Percentiles rank a stretch among this genome's conserved stretches.
Evolutionary conservation across 2,888 invertebrate species (phyloP).

Genomic region (Orthonevra nobilis): DNA sequence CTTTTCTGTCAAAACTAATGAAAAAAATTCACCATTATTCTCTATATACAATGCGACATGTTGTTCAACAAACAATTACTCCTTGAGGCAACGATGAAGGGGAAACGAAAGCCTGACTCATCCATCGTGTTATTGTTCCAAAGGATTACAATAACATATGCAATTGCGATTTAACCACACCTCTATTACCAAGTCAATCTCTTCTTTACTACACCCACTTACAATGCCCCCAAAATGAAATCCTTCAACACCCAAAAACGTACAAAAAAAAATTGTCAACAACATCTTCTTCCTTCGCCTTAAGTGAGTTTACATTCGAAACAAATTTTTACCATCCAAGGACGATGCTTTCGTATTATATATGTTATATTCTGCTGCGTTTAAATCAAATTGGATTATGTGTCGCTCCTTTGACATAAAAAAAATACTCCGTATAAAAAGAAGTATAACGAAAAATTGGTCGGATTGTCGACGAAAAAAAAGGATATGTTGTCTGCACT

Average conservation of each 20-base stretch:
- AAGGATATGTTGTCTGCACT: conserved; percentile 45
- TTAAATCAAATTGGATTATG: conserved; percentile 69
- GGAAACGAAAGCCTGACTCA: conserved; percentile 36
- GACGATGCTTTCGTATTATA: conserved; percentile 34
- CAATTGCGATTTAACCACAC: conserved; percentile 64
- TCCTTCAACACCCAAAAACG: conserved; percentile 36
- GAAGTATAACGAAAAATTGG: conserved; percentile 51
- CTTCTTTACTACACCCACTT: conserved; percentile 31
- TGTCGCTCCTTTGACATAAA: conserved; percentile 58
- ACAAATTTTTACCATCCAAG: conserved; percentile 10
- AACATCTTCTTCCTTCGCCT: conserved; percentile 19
- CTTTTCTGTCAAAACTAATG: conserved; percentile 16
- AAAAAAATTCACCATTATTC: conserved; percentile 42
- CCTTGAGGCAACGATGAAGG: conserved; percentile 46
- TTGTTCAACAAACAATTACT: conserved; percentile 52
- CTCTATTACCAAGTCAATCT: conserved; percentile 54
- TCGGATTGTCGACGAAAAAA: conserved; percentile 51
- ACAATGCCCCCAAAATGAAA: conserved; percentile 57
- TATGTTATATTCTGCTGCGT: conserved; percentile 51
- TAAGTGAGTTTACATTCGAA: conserved; percentile 55
- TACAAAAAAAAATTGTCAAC: not conserved
- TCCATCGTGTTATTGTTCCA: conserved; percentile 51
- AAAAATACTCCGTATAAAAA: conserved; percentile 5
- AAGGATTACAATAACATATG: conserved; percentile 60
- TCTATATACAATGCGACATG: conserved; percentile 24